Evolutionary conservation across 1,140 invertebrate genomes (phyloP).

Genomic region (Brevipalpus yothersi): DNA sequence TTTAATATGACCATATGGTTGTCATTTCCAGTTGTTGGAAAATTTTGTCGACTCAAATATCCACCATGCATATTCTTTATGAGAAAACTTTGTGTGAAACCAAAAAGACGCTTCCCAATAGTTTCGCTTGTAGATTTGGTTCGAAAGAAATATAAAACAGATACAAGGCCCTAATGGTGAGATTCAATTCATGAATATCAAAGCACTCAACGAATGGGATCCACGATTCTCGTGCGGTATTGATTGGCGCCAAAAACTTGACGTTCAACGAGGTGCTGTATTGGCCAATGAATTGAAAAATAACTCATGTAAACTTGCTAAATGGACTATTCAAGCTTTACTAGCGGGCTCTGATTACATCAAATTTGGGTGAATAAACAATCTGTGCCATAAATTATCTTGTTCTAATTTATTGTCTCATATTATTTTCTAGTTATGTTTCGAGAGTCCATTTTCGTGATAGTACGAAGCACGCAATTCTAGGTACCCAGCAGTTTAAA

Average conservation of each 20-base stretch:
- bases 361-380: slow-evolving; percentile 53
- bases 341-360: slow-evolving; percentile 89
- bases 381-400: not conserved
- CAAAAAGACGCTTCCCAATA: no score
- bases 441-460: slow-evolving; percentile 75
- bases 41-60: no score
- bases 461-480: slow-evolving; percentile 83
- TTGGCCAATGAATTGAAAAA: slow-evolving; percentile 93
- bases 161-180: slow-evolving; percentile 80
- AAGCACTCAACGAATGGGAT: slow-evolving; percentile 98
- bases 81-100: no score
- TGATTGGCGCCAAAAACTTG: slow-evolving; percentile 92
- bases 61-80: no score
- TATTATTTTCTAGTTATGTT: slow-evolving; percentile 41
- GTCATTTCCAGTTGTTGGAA: no score
- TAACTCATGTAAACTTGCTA: slow-evolving; percentile 94
- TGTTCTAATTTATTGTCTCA: slow-evolving; percentile 1
- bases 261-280: slow-evolving; percentile 88
- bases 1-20: no score
- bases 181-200: slow-evolving; percentile 74
- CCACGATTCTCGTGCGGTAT: slow-evolving; percentile 79
- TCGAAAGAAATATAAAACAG: no score
- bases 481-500: slow-evolving; percentile 95
- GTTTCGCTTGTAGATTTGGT: no score
- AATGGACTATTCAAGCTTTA: slow-evolving; percentile 93